phyloP scores from a whole-genome alignment of 1,140 invertebrate species.

The Pogonus chalceus region DNA sequence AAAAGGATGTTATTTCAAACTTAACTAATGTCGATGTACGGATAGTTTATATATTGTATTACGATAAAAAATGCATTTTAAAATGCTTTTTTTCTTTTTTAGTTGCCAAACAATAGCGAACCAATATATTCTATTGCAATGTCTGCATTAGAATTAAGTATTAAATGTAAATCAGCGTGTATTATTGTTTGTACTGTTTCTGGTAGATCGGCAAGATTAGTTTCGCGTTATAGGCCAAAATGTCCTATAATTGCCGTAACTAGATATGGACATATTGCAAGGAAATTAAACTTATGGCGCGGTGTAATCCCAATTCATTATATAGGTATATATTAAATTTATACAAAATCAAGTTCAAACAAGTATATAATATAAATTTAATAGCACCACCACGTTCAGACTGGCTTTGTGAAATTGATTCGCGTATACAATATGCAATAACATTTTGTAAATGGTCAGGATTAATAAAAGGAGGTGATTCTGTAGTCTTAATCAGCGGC shows the following conservation, averaged over 20 bases:
- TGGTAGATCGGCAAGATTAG: conserved; percentile 62
- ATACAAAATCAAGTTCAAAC: neutral
- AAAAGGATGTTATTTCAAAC: conserved; percentile 49
- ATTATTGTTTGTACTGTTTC: conserved; percentile 81
- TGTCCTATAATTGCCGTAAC: conserved; percentile 81
- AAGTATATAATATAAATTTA: conserved; percentile 13
- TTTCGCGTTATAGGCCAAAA: conserved; percentile 70
- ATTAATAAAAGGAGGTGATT: conserved; percentile 57
- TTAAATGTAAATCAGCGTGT: conserved; percentile 65
- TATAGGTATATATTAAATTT: neutral
- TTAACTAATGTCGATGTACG: conserved; percentile 68
- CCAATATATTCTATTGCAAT: conserved; percentile 61
- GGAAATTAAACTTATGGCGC: conserved; percentile 65
- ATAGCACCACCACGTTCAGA: conserved; percentile 34
- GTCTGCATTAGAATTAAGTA: conserved; percentile 72
- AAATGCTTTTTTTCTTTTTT: neutral
- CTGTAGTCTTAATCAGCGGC: conserved; percentile 62
- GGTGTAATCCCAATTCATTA: conserved; percentile 41
- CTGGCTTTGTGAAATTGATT: conserved; percentile 60
- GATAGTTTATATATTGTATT: conserved; percentile 38
- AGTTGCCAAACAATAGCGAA: conserved; percentile 12
- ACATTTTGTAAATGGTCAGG: conserved; percentile 49
- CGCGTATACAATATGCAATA: conserved; percentile 55
- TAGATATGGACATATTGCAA: conserved; percentile 54
- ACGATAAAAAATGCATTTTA: neutral